Conservation (phyloP, 2,888 invertebrate species). For the Odontomyia ornata region DNA sequence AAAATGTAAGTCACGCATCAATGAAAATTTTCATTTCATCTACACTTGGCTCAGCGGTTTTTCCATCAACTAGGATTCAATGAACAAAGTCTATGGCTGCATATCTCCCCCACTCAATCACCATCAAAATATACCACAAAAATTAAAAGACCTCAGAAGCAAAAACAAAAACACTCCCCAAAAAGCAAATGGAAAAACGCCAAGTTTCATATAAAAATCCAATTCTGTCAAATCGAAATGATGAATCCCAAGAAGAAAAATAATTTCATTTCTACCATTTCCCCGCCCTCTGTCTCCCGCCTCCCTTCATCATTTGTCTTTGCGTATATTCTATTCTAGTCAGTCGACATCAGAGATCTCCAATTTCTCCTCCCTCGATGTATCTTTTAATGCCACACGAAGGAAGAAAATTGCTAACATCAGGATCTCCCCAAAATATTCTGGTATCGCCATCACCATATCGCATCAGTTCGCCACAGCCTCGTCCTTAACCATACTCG, state of each 20-base stretch:
- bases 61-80: conserved; percentile 15
- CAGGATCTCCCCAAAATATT: background rate
- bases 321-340: no score
- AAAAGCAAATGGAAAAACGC: conserved; percentile 16
- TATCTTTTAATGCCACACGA: background rate
- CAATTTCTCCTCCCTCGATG: background rate
- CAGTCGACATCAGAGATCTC: no score
- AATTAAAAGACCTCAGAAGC: background rate
- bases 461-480: background rate
- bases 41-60: background rate
- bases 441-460: conserved; percentile 9
- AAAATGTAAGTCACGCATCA: conserved; percentile 32
- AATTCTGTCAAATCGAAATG: conserved; percentile 42
- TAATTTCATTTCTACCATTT: conserved; percentile 19
- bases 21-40: conserved; percentile 35
- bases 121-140: conserved; percentile 1
- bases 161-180: background rate
- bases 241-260: conserved; percentile 34
- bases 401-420: background rate
- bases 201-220: conserved; percentile 17
- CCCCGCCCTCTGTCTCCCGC: background rate
- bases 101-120: background rate
- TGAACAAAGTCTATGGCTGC: background rate
- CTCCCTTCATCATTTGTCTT: background rate
- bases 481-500: background rate